Evolutionary conservation across 2,113 vertebrate genomes (phyloP).

Genomic region (Geococcyx californianus): DNA sequence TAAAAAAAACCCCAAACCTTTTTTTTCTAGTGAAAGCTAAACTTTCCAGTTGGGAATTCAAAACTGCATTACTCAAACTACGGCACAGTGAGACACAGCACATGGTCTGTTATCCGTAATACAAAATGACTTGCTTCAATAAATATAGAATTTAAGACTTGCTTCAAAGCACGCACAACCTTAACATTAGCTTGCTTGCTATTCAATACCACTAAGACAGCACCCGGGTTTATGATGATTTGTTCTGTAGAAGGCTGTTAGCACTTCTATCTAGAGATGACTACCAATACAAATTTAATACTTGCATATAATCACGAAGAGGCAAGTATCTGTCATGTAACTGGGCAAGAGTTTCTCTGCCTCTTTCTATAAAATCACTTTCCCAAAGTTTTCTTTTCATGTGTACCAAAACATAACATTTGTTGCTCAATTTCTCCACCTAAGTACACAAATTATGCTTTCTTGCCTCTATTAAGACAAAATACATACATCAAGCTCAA

Average conservation of each 20-base stretch:
- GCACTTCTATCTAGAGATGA: not conserved
- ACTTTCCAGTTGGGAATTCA: not conserved
- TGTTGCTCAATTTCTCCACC: not conserved
- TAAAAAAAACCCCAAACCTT: not conserved
- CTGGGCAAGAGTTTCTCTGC: not conserved
- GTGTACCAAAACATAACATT: not conserved
- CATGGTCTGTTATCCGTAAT: not conserved
- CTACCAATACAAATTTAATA: not conserved
- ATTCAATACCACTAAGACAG: not conserved
- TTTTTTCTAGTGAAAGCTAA: not conserved
- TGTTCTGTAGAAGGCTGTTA: not conserved
- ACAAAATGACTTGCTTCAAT: not conserved
- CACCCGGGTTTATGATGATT: not conserved
- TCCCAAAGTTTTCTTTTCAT: not conserved
- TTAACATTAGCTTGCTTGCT: not conserved
- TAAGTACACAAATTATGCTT: not conserved
- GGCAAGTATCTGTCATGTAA: not conserved
- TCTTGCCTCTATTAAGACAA: not conserved
- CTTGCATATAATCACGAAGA: not conserved
- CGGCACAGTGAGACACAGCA: accelerated
- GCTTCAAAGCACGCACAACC: not conserved
- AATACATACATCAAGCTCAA: slow-evolving; percentile 95
- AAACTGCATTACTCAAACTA: not conserved
- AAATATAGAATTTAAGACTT: not conserved
- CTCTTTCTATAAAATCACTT: not conserved